These are phyloP conservation scores for Microtus oregoni DNA, from an alignment of 2,113 vertebrate species.

Conservation along the genomic window DNA sequence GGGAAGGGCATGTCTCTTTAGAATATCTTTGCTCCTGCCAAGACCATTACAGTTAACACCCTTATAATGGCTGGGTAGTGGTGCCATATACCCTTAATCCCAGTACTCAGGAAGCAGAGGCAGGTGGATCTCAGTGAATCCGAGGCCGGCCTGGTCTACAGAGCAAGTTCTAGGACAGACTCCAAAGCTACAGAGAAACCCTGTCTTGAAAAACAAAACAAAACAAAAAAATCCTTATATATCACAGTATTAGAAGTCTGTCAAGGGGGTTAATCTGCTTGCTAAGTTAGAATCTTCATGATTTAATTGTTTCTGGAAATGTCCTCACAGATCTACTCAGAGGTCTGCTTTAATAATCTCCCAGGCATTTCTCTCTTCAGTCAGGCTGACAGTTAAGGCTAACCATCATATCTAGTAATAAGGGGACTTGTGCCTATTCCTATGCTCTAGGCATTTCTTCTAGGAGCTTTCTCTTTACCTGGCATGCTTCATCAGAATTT, in stretches of 20 bases:
- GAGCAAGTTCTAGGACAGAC: too few species aligned
- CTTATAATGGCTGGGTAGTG: neutral
- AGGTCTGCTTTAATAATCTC: neutral
- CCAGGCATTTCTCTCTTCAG: neutral
- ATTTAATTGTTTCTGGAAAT: neutral
- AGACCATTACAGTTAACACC: neutral
- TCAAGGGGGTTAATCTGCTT: neutral
- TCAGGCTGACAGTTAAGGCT: neutral
- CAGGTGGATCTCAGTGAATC: too few species aligned
- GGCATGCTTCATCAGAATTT: neutral
- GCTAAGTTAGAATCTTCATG: neutral
- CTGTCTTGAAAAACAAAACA: too few species aligned
- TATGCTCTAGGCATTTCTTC: neutral
- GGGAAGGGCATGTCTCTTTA: neutral
- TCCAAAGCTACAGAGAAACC: too few species aligned
- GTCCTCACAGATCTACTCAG: neutral
- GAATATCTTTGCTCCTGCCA: neutral
- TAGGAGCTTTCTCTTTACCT: neutral
- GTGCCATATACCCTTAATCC: too few species aligned
- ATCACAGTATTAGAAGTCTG: neutral
- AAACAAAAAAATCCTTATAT: neutral
- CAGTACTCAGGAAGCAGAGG: too few species aligned
- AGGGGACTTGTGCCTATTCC: neutral
- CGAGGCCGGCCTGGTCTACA: too few species aligned
- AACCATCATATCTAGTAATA: neutral